Base-by-base conservation (phyloP, 1,140 invertebrate genomes). In the Xylocopa sonorina region DNA sequence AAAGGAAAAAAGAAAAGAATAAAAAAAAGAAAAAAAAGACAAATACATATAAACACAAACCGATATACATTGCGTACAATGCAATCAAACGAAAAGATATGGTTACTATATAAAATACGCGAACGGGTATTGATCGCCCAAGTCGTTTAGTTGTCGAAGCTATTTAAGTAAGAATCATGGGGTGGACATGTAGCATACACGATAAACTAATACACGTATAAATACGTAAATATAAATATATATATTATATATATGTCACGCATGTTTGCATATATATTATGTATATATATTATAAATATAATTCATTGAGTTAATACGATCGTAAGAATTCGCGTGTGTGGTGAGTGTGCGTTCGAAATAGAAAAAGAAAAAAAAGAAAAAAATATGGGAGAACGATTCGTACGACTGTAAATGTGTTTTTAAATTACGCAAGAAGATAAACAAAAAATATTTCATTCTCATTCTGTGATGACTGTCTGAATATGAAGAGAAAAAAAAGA, bases 401-500 rank as follows among this genome's bases (percentile, higher is more conserved):
- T 74, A 78, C 75, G 71, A 78, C 21, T 85, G 77, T 77, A 78
- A 71, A 80, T 71, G 76, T 88, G 81, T 88, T 88, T 85, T 73
- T 89, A 89, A 84, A 87, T 84, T 86, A 84, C 60, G n/a, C n/a
- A n/a, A n/a, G n/a, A 78, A 84, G 80, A 78, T 34, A 63, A 83
- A 55, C 67, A 72, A 66, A 85, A 80, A 87, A 89, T 90, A 89
- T 91, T 91, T 91, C 87, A 91, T 91, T 91, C 89, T 90, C 83
- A 90, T 90, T 90, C 89, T 91, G 90, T 91, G 90, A 91, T 91
- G 90, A 90, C 83, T 91, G 88, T 90, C 84, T 87, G 89, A 88
- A 88, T 89, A 88, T 81, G 76, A 72, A 76, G 53, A 72, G 27
- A 69, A 57, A 78, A n/a, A 38, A 41, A 80, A 78, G 50, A 86